Conservation (phyloP, 92 coral and sea anemone genomes). For the Phymanthus crucifer region DNA sequence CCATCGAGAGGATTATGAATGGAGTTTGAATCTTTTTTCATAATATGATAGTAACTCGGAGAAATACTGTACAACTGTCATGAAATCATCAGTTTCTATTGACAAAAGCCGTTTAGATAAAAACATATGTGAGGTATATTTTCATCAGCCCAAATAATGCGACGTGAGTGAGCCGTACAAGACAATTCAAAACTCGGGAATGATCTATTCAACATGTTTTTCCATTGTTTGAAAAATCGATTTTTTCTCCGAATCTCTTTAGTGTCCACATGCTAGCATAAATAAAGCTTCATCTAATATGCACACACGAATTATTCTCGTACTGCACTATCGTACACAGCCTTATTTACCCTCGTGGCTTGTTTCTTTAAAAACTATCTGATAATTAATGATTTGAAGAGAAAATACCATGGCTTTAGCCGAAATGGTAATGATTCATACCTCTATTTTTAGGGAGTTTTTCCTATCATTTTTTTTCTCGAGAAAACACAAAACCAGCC, state of each 20-base stretch:
- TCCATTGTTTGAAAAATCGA: background rate
- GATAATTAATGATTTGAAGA: background rate
- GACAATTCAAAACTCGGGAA: background rate
- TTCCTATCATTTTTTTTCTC: background rate
- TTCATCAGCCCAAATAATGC: background rate
- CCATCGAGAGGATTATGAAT: no score
- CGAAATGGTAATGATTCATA: background rate
- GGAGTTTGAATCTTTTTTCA: background rate
- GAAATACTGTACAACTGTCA: background rate
- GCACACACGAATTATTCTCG: constrained; percentile 11
- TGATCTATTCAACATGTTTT: background rate
- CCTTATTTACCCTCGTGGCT: constrained; percentile 17
- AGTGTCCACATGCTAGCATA: background rate
- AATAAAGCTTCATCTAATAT: background rate
- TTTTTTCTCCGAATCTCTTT: constrained; percentile 4
- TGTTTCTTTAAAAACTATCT: constrained; percentile 1
- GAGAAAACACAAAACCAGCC: constrained; percentile 15
- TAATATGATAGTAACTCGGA: background rate
- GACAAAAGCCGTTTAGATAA: background rate
- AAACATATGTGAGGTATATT: background rate
- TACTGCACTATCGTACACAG: constrained; percentile 13
- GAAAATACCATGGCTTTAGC: background rate
- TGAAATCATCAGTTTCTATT: constrained; percentile 3
- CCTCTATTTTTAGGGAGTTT: no score
- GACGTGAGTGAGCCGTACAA: background rate